These are phyloP conservation scores for Noctua janthina DNA, from an alignment of 2,888 invertebrate species.

Conservation along the genomic window DNA sequence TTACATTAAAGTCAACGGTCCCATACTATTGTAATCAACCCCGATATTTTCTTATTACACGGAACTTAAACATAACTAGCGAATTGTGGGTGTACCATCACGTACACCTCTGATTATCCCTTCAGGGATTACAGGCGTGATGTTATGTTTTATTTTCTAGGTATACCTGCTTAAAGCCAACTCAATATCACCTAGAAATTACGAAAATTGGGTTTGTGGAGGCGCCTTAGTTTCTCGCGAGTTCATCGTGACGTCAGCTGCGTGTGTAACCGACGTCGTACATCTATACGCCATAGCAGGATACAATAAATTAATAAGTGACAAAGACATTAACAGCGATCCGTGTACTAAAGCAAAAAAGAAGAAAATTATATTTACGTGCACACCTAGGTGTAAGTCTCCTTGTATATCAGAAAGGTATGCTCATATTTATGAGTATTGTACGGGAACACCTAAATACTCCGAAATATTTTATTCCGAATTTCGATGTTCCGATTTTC, in stretches of 20 bases:
- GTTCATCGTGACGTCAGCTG: slow-evolving; percentile 51
- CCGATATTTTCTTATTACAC: no score
- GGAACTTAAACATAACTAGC: no score
- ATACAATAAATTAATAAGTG: slow-evolving; percentile 19
- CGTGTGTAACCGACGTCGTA: slow-evolving; percentile 40
- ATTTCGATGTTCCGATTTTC: no score
- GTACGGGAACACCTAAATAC: no score
- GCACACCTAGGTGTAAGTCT: slow-evolving; percentile 31
- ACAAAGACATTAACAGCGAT: not conserved
- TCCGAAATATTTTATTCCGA: no score
- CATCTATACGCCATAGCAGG: slow-evolving; percentile 53
- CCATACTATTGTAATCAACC: no score
- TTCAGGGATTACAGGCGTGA: not conserved
- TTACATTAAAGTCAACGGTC: no score
- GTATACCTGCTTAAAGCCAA: slow-evolving; percentile 42
- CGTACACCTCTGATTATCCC: not conserved
- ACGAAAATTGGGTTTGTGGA: slow-evolving; percentile 44
- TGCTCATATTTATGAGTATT: no score
- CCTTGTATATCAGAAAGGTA: not conserved
- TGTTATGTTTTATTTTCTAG: slow-evolving; percentile 26
- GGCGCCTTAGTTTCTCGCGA: slow-evolving; percentile 34
- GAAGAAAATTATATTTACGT: slow-evolving; percentile 40
- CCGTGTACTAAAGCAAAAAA: slow-evolving; percentile 28
- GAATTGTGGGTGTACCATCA: no score
- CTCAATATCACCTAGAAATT: slow-evolving; percentile 13